Evolutionary conservation across 2,888 invertebrate species (phyloP), one percentile per base, ranked within the genome.

Genomic region (Patella caerulea): DNA sequence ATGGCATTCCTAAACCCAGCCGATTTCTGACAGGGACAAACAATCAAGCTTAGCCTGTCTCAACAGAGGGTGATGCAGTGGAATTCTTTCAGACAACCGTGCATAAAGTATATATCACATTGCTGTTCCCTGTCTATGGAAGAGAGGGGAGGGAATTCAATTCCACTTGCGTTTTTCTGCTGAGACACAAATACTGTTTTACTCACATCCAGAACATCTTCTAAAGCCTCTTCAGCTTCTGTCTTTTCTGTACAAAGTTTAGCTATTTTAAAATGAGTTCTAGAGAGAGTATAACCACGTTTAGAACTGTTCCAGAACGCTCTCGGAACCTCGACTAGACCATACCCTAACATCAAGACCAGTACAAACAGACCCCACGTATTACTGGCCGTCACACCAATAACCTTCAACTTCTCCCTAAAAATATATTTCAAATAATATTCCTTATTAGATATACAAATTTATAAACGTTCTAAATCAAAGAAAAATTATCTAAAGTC

Each of bases 311-410:
- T 95, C 98, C 98, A 99, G 69, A 98, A 92, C 83, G 95, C 95
- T 78, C 98, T 94, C 0, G 94, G 94, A 3, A 99, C 96, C 93
- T 99, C 98, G 0, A 99, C 98, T 77, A 99, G 93, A 0, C 99
- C 98, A 92, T 99, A 98, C 3, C 94, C 97, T 29, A 99, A 94
- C 82, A 99, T 93, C 34, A 99, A 93, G 72, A 99, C 97, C 73
- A 99, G 93, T 54, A 99, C 93, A 91, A 99, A 98, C 75, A 99
- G 93, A 78, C 99, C 99, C 99, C 99, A 99, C 0, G 99, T 99
- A 91, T 99, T 99, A 89, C 98, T 98, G 3, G 99, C 99, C 19
- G 98, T 97, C 4, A 99, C 97, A 45, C 98, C 97, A 84, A 99
- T 98, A 0, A 98, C 96, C 93, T 98, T 99, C 56, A 99, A 93